Base-by-base conservation (phyloP, 2,797 vertebrate species). In the Oreochromis mossambicus region DNA sequence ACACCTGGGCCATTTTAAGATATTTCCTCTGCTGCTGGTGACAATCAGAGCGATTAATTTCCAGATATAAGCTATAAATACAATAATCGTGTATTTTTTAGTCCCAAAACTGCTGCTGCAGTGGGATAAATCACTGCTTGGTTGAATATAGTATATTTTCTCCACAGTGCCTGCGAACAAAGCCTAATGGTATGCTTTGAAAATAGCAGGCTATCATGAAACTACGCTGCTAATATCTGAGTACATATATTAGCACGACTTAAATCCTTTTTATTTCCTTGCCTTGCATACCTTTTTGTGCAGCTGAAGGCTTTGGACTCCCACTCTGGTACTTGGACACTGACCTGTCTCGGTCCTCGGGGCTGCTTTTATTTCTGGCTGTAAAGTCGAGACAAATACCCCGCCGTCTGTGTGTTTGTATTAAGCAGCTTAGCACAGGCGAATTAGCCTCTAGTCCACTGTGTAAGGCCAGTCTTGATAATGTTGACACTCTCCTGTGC, bases 271-370 rank as follows among this genome's bases (percentile, higher is more conserved):
- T 75, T 17, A 50, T 50, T 38, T 6, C 3, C 6, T 38, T 26
- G 5, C 6, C 6, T 38, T 26, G 5, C 24, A 94, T 93, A 99
- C 98, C 98, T 97, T 96, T 99, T 50, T 96, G 97, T 29, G 96
- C 86, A 8, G 96, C 83, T 5, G 97, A 96, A 6, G 95, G 8
- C 34, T 91, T 82, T 0, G 96, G 66, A 2, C 92, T 94, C 2
- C 87, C 92, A 5, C 87, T 77, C 38, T 87, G 90, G 21, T 80
- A 92, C 83, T 89, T 93, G 48, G 91, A 96, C 1, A 98, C 88
- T 0, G 97, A 94, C 73, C 94, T 91, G 1, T 82, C 15, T n/a
- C 86, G 92, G 3, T 95, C 93, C 73, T 89, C 88, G 9, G 77
- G 85, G 36, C 78, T 90, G 43, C 54, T 91, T 79, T 90, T 89